These are phyloP conservation scores for Parascotia fuliginaria DNA, from an alignment of 2,888 invertebrate species.

Conservation along the genomic window DNA sequence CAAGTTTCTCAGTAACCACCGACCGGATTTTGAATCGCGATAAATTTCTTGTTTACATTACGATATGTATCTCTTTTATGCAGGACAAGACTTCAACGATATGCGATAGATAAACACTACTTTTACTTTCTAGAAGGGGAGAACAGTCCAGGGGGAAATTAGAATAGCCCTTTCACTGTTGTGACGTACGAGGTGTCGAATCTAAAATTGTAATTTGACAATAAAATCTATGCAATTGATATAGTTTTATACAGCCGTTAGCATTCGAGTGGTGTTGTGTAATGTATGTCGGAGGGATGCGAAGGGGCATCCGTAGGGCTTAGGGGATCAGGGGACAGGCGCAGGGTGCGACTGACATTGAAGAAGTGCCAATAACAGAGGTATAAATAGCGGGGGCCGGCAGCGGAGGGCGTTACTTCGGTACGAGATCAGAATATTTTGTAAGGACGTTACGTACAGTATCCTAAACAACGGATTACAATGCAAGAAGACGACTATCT, in stretches of 20 bases:
- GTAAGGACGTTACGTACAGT: constrained; percentile 64
- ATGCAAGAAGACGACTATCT: constrained; percentile 72
- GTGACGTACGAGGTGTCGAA: constrained; percentile 66
- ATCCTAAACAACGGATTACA: constrained; percentile 83
- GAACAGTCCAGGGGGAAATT: constrained; percentile 14
- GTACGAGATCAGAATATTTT: constrained; percentile 85
- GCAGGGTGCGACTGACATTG: constrained; percentile 86
- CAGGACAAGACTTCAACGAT: constrained; percentile 56
- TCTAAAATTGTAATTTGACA: constrained; percentile 75
- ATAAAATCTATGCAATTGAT: constrained; percentile 80
- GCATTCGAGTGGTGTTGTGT: constrained; percentile 77
- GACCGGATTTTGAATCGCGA: constrained; percentile 62
- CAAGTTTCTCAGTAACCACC: constrained; percentile 63
- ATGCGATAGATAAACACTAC: constrained; percentile 38
- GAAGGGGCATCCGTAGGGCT: constrained; percentile 65
- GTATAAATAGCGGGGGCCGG: constrained; percentile 84
- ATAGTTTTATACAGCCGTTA: constrained; percentile 81
- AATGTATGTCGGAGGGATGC: constrained; percentile 76
- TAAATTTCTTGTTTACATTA: constrained; percentile 71
- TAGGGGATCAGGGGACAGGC: constrained; percentile 72
- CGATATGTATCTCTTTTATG: constrained; percentile 53
- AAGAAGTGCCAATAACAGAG: constrained; percentile 86
- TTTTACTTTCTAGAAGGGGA: constrained; percentile 35
- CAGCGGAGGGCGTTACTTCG: constrained; percentile 79
- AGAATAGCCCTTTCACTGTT: constrained; percentile 53